These are phyloP conservation scores for Nasonia oneida DNA, from an alignment of 2,888 invertebrate species.

Conservation along the genomic window DNA sequence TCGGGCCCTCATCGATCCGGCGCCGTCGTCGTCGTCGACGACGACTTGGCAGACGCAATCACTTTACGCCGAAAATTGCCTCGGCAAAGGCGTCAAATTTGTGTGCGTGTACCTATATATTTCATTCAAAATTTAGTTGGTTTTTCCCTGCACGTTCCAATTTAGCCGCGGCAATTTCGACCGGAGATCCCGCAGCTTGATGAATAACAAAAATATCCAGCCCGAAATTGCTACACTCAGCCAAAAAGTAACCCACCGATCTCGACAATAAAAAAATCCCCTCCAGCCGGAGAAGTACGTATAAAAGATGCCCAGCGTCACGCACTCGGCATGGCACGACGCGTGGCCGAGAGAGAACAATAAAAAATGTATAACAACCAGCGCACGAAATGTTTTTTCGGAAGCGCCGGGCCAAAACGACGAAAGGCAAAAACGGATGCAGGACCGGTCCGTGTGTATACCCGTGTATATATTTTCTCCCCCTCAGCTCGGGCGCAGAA, in stretches of 20 bases:
- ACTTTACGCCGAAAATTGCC: neutral
- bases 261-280: conserved; percentile 18
- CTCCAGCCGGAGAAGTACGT: too few species aligned
- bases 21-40: neutral
- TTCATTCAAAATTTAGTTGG: neutral
- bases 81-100: neutral
- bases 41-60: neutral
- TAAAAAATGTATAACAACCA: conserved; percentile 56
- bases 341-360: conserved; percentile 22
- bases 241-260: neutral
- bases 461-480: neutral
- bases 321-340: neutral
- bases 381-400: conserved; percentile 24
- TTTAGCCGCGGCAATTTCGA: neutral
- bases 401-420: conserved; percentile 7
- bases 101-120: neutral
- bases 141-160: neutral
- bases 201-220: conserved; percentile 37
- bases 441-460: neutral
- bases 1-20: neutral
- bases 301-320: neutral
- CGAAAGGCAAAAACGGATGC: conserved; percentile 40
- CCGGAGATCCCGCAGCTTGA: neutral
- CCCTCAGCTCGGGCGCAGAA: conserved; percentile 30
- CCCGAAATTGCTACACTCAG: conserved; percentile 16